Conservation (phyloP, 2,888 invertebrate species). For the Microchrysa polita region DNA sequence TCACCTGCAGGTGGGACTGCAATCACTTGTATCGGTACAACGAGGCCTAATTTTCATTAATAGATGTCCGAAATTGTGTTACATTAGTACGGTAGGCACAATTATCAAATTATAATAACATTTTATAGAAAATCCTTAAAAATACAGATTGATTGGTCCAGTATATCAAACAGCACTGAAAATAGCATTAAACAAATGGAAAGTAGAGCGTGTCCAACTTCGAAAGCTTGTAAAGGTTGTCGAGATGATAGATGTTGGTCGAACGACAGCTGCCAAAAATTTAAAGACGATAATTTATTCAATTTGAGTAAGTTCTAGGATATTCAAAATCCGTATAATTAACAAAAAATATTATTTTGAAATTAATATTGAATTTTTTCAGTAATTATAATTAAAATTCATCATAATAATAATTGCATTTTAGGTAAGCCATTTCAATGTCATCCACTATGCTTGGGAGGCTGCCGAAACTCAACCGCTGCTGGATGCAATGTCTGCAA, state of each 20-base stretch:
- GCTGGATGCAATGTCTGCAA: slow-evolving; percentile 76
- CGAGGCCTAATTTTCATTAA: slow-evolving; percentile 84
- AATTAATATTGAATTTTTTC: too few species aligned
- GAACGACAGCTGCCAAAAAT: slow-evolving; percentile 58
- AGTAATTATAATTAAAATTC: too few species aligned
- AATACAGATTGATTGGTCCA: slow-evolving; percentile 59
- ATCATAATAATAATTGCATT: too few species aligned
- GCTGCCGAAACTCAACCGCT: slow-evolving; percentile 68
- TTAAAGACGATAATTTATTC: slow-evolving; percentile 58
- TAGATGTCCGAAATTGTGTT: slow-evolving; percentile 80
- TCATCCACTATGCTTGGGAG: slow-evolving; percentile 81
- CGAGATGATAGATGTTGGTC: slow-evolving; percentile 59
- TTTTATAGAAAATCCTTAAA: neutral
- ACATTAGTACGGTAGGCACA: slow-evolving; percentile 67
- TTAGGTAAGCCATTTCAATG: slow-evolving; percentile 65
- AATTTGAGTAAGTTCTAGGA: slow-evolving; percentile 15
- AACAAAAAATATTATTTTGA: too few species aligned
- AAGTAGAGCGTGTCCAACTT: slow-evolving; percentile 18
- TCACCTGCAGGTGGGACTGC: slow-evolving; percentile 74
- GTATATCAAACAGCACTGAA: slow-evolving; percentile 49
- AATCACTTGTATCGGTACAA: slow-evolving; percentile 76
- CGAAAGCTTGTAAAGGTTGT: slow-evolving; percentile 56
- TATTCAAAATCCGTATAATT: too few species aligned
- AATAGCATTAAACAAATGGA: slow-evolving; percentile 54
- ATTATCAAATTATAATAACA: neutral